These are phyloP conservation scores for Norana najaformis DNA, from an alignment of 2,888 invertebrate genomes.

Conservation along the genomic window DNA sequence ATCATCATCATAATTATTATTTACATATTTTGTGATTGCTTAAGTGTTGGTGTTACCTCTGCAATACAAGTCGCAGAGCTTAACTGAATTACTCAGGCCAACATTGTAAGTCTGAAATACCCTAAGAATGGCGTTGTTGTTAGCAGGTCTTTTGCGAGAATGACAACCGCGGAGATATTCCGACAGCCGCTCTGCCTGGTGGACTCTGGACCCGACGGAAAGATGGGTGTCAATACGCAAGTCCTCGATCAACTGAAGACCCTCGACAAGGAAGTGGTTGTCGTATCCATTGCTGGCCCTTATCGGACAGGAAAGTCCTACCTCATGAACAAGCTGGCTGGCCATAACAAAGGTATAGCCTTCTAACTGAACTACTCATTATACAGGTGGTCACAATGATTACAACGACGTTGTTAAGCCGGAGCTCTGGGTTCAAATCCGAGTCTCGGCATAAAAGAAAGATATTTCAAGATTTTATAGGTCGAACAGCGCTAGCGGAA, in stretches of 20 bases:
- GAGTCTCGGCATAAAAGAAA: too few relatives aligned
- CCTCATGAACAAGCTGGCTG: slow-evolving; percentile 25
- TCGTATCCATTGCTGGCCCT: slow-evolving; percentile 3
- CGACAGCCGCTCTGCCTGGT: not conserved
- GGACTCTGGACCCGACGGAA: not conserved
- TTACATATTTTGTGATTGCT: too few relatives aligned
- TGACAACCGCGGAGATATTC: not conserved
- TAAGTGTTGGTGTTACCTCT: too few relatives aligned
- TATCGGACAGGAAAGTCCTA: slow-evolving; percentile 22
- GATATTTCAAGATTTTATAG: too few relatives aligned
- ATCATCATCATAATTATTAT: too few relatives aligned
- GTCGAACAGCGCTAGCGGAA: too few relatives aligned
- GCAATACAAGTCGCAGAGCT: too few relatives aligned
- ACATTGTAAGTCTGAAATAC: not conserved
- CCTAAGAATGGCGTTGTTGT: too few relatives aligned
- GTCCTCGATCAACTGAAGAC: not conserved
- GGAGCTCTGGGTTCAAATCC: not conserved
- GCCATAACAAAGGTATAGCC: slow-evolving; percentile 19
- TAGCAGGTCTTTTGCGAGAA: not conserved
- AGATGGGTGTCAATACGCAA: not conserved
- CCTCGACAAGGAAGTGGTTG: slow-evolving; percentile 4
- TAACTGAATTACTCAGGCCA: not conserved
- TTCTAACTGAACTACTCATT: too few relatives aligned
- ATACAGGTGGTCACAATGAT: not conserved
- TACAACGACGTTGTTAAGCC: not conserved